Percentiles rank a stretch among this genome's conserved stretches.
Evolutionary conservation across 30 jellyfish, hydroid and myxozoan species (phyloP).

Genomic region (Pseudorhiza aurosa): DNA sequence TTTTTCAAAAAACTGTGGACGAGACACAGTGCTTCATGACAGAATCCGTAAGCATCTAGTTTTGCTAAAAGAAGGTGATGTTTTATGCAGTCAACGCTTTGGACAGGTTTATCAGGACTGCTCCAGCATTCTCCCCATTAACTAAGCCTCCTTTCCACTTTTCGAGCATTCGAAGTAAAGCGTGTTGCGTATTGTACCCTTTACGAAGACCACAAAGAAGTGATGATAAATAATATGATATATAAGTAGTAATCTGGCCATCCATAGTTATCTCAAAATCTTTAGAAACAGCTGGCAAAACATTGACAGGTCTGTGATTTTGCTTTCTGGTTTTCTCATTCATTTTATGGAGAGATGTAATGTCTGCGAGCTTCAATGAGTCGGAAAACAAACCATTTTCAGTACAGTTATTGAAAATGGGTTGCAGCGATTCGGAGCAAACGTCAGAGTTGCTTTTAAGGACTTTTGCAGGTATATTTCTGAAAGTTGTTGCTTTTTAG

Average conservation of each 20-base stretch:
- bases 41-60: slow-evolving; percentile 58
- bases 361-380: background rate
- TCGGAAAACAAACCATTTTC: background rate
- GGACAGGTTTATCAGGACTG: slow-evolving; percentile 39
- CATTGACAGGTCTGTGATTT: background rate
- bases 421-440: background rate
- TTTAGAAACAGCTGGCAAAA: slow-evolving; percentile 8
- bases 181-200: slow-evolving; percentile 6
- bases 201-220: slow-evolving; percentile 8
- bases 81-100: slow-evolving; percentile 41
- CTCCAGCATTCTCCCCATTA: slow-evolving; percentile 31
- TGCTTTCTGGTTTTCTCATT: background rate
- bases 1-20: slow-evolving; percentile 48
- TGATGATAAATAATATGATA: background rate
- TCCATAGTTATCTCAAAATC: background rate
- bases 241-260: background rate
- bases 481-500: slow-evolving; percentile 3
- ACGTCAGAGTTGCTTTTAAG: background rate
- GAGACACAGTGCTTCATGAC: slow-evolving; percentile 33
- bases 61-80: slow-evolving; percentile 38
- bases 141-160: background rate
- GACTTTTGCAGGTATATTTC: slow-evolving; percentile 1
- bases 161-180: background rate
- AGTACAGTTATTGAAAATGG: background rate
- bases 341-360: background rate